Percentiles rank a stretch among this genome's conserved stretches.
Evolutionary conservation across 2,113 vertebrate genomes (phyloP).

Genomic region (Pseudorasbora parva): DNA sequence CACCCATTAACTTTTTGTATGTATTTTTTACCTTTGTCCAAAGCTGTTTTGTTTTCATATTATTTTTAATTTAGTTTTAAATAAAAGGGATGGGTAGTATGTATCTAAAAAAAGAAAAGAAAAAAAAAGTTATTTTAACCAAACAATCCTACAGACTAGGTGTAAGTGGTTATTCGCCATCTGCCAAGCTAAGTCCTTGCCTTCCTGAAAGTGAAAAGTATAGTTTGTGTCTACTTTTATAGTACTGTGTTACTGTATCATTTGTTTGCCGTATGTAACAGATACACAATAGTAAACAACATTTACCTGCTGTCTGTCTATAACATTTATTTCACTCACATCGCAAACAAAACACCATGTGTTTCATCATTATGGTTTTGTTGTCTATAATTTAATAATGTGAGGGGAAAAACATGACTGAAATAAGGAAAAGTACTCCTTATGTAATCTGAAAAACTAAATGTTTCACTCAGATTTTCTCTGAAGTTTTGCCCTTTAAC

Average conservation of each 20-base stretch:
- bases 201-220: constrained; percentile 69
- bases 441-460: background rate
- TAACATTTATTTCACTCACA: constrained; percentile 53
- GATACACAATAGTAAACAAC: constrained; percentile 67
- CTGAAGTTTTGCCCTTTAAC: background rate
- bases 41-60: constrained; percentile 59
- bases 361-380: background rate
- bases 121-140: constrained; percentile 57
- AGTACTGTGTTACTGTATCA: constrained; percentile 64
- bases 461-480: background rate
- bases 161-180: constrained; percentile 65
- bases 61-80: constrained; percentile 61
- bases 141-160: constrained; percentile 61
- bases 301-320: constrained; percentile 63
- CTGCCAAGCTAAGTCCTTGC: constrained; percentile 66
- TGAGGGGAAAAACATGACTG: background rate
- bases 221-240: constrained; percentile 70
- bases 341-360: background rate
- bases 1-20: constrained; percentile 58
- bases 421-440: background rate
- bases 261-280: constrained; percentile 68
- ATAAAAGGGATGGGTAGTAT: constrained; percentile 61
- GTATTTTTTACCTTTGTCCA: constrained; percentile 61
- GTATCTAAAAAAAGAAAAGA: constrained; percentile 48
- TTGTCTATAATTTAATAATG: background rate